A percentile compares a stretch with the other conserved stretches of the same genome.
These are phyloP conservation scores for Eristalis tenax DNA, from an alignment of 2,888 invertebrate genomes.

Conservation along the genomic window DNA sequence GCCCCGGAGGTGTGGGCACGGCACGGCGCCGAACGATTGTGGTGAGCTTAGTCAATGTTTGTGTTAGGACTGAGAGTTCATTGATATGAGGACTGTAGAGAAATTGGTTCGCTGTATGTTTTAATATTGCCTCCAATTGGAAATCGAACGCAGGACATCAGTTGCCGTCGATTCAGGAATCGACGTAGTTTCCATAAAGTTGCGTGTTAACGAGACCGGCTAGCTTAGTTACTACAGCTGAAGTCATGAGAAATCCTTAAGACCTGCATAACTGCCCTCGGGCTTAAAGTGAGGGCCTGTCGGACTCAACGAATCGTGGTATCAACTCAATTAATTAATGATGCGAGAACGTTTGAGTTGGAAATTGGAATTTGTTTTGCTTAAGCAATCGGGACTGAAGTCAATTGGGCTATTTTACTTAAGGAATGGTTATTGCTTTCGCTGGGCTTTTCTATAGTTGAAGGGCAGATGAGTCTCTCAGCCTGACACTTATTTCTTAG, in stretches of 20 bases:
- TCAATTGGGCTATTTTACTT: background rate
- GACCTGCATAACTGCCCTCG: background rate
- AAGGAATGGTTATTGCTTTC: background rate
- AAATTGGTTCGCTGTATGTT: slow-evolving; percentile 48
- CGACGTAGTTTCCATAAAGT: background rate
- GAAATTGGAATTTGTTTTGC: background rate
- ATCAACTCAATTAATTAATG: background rate
- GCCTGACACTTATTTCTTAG: too few species aligned
- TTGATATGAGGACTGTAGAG: slow-evolving; percentile 52
- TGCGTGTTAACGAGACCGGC: background rate
- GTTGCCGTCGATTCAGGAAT: background rate
- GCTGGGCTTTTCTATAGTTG: too few species aligned
- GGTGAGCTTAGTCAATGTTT: slow-evolving; percentile 54
- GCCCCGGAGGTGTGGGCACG: background rate
- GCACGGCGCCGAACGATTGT: slow-evolving; percentile 22
- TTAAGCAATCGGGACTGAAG: background rate
- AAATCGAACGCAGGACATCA: background rate
- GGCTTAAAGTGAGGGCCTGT: background rate
- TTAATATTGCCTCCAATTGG: slow-evolving; percentile 15
- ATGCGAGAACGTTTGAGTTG: background rate
- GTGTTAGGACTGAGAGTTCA: slow-evolving; percentile 41
- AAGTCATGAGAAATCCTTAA: background rate
- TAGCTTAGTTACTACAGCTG: background rate
- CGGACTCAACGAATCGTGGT: background rate
- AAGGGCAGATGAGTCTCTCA: too few species aligned